Evolutionary conservation across 2,797 vertebrate species (phyloP), one percentile per base, ranked within the genome.

Genomic region (Todus mexicanus): DNA sequence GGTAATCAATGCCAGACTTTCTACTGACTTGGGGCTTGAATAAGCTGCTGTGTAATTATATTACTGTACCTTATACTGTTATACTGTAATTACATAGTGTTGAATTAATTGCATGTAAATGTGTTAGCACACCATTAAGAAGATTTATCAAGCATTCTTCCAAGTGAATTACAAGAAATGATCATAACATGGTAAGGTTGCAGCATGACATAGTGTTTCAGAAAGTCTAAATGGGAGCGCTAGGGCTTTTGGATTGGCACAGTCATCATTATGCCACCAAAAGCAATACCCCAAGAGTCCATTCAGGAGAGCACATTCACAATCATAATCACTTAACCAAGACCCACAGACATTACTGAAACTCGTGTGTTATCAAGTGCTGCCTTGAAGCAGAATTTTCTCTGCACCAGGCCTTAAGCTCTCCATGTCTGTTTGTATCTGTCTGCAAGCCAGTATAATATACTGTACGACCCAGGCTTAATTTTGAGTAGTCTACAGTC

Each of bases 41-140:
- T 86, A 94, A 93, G 17, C 25, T 84, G 25, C 66, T 72, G 25
- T 70, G 63, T 69, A 92, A 95, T 91, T 93, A 84, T 81, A 81
- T 54, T 86, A 59, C 42, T 33, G 21, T 63, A 84, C 63, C 81
- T 94, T 29, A 75, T 59, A 57, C 17, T 37, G 42, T 61, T 84
- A 78, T 70, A 75, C 54, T 66, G 31, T 86, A 95, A 94, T 94
- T 95, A 83, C 47, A 48, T 18, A 54, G 35, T 16, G 73, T 11
- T 84, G 42, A 86, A 87, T 75, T 91, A 95, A 96, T 84, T 88
- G 33, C 47, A 93, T 82, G 43, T 48, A 73, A 68, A 84, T 78
- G 33, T 79, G 27, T 68, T 93, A 94, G 42, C 35, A 48, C 4
- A 2, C 59, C 48, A 57, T 89, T 96, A 95, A 92, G 90, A 93